Evolutionary conservation across 2,888 invertebrate species (phyloP).

Genomic region (Brachyptera risi): DNA sequence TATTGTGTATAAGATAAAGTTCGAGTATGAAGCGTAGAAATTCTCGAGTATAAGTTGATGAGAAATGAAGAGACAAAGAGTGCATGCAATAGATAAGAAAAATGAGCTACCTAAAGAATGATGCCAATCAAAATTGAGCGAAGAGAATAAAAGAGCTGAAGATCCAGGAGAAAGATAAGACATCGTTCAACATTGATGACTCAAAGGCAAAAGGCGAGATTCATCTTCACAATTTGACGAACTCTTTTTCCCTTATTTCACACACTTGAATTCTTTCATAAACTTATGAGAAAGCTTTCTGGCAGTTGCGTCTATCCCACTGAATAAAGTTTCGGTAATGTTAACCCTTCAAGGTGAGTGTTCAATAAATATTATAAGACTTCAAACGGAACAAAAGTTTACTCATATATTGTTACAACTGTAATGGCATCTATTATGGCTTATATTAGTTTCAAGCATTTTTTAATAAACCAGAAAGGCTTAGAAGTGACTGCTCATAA

Average conservation of each 20-base stretch:
- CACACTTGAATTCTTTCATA: conserved; percentile 4
- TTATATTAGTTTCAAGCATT: neutral
- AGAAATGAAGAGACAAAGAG: conserved; percentile 16
- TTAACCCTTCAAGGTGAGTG: neutral
- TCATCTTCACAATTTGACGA: conserved; percentile 14
- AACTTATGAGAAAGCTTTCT: conserved; percentile 7
- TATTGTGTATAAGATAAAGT: too few relatives aligned
- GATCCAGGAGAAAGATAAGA: conserved; percentile 3
- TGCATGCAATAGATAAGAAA: conserved; percentile 13
- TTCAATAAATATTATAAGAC: conserved; percentile 11
- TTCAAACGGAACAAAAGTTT: neutral
- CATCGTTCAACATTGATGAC: conserved; percentile 16
- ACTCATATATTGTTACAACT: neutral
- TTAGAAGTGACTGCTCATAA: neutral
- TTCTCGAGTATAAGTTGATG: neutral
- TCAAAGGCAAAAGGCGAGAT: conserved; percentile 14
- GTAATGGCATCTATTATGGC: neutral
- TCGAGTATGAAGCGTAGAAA: too few relatives aligned
- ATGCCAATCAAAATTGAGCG: conserved; percentile 20
- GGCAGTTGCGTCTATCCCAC: neutral
- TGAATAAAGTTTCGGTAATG: conserved; percentile 3
- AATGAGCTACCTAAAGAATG: conserved; percentile 18
- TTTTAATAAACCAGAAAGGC: neutral
- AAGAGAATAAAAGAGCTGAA: neutral
- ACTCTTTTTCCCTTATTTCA: neutral